These are phyloP conservation scores for Grammomys dolichurus DNA, from an alignment of 2,113 vertebrate genomes.

Conservation along the genomic window DNA sequence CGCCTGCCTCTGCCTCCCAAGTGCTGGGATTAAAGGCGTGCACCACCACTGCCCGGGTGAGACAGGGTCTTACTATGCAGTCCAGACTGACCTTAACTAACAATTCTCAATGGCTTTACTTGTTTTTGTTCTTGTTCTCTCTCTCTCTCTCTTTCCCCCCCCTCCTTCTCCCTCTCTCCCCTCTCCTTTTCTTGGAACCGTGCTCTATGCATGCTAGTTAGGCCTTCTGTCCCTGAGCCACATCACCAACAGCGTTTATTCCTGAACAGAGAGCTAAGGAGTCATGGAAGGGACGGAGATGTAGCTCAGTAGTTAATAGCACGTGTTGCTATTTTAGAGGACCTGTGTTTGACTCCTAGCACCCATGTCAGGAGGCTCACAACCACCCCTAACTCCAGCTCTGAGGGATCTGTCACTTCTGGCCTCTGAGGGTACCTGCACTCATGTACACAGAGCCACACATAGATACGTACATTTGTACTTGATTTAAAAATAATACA, in stretches of 20 bases:
- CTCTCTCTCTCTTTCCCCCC: fast-evolving
- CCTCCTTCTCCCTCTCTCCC: not conserved
- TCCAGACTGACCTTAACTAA: not conserved
- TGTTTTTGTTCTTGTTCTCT: not conserved
- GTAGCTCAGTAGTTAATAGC: not conserved
- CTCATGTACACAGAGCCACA: not conserved
- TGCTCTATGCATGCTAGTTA: not conserved
- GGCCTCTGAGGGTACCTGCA: not conserved
- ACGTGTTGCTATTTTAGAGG: not conserved
- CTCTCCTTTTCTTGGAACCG: not conserved
- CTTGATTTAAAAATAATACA: not conserved
- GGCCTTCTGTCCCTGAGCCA: not conserved
- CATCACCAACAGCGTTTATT: not conserved
- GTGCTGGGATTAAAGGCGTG: too few species aligned
- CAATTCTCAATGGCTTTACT: not conserved
- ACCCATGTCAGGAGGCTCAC: not conserved
- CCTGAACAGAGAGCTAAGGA: not conserved
- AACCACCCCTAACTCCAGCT: not conserved
- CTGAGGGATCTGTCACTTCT: not conserved
- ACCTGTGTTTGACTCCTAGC: not conserved
- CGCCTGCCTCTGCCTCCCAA: too few species aligned
- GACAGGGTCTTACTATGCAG: not conserved
- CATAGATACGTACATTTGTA: not conserved
- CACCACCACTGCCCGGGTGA: too few species aligned
- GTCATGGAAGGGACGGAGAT: not conserved